phyloP scores from a whole-genome alignment of 53 echinoderm and acorn worm genomes.

The Luidia sarsii region DNA sequence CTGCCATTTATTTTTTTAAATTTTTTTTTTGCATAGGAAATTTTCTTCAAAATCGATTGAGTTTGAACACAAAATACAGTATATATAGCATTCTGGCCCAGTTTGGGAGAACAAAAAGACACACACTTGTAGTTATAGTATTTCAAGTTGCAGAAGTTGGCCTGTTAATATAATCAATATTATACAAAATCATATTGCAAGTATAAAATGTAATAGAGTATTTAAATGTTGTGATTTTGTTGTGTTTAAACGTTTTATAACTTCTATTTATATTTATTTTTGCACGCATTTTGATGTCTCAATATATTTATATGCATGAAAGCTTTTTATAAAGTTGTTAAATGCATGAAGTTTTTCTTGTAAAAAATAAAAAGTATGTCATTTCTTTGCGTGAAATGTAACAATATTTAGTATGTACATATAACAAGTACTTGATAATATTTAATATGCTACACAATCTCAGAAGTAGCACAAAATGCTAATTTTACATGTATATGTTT shows the following conservation, averaged over 20 bases:
- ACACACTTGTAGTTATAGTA: too few species aligned
- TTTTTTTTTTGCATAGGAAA: too few species aligned
- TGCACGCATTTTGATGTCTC: constrained; percentile 47
- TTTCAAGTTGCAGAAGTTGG: not conserved
- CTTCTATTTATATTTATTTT: constrained; percentile 43
- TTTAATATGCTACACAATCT: not conserved
- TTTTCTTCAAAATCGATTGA: too few species aligned
- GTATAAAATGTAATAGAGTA: constrained; percentile 15
- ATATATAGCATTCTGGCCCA: too few species aligned
- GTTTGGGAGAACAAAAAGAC: too few species aligned
- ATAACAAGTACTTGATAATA: constrained; percentile 45
- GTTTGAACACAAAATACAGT: too few species aligned
- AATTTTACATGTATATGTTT: constrained; percentile 1
- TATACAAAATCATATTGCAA: too few species aligned
- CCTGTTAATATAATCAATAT: not conserved
- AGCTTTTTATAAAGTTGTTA: constrained; percentile 2
- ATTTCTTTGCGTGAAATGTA: constrained; percentile 49
- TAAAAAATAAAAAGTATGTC: constrained; percentile 45
- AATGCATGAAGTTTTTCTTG: constrained; percentile 40
- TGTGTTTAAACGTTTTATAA: constrained; percentile 21
- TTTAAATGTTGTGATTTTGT: constrained; percentile 7
- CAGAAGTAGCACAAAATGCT: constrained; percentile 14
- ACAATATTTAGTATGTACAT: constrained; percentile 28
- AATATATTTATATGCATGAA: constrained; percentile 31
- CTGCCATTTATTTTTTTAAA: too few species aligned